phyloP scores from a whole-genome alignment of 2,113 vertebrate species.

The Istiophorus platypterus region DNA sequence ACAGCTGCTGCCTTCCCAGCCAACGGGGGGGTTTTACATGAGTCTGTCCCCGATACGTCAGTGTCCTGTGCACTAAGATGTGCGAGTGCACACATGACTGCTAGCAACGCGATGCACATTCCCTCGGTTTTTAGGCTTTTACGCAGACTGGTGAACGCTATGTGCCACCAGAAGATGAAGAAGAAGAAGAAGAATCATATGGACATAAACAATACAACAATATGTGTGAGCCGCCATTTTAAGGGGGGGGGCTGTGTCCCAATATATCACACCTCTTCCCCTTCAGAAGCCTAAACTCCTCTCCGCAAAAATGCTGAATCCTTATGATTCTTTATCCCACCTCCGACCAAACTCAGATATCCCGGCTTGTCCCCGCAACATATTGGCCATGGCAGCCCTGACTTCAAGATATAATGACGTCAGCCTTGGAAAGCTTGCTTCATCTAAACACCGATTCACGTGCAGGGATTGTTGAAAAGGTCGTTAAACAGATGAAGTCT shows the following conservation, averaged over 20 bases:
- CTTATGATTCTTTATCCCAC: background rate
- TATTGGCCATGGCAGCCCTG: background rate
- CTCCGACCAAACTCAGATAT: background rate
- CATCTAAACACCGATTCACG: conserved; percentile 2
- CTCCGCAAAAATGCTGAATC: conserved; percentile 10
- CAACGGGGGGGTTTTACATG: background rate
- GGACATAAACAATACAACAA: no score
- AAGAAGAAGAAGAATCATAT: no score
- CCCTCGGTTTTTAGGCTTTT: background rate
- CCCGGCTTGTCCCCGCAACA: background rate
- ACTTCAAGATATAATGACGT: background rate
- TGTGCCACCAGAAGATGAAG: no score
- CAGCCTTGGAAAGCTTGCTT: background rate
- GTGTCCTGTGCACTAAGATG: background rate
- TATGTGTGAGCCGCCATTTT: no score
- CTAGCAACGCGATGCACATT: background rate
- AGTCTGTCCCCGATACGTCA: background rate
- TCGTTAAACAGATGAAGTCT: background rate
- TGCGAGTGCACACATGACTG: no score
- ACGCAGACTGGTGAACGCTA: background rate
- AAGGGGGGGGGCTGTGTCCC: no score
- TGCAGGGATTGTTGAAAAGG: background rate
- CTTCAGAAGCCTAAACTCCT: background rate
- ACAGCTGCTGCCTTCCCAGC: background rate
- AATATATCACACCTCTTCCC: no score